Conservation (phyloP, 2,888 invertebrate species). For the Andrena marginata region DNA sequence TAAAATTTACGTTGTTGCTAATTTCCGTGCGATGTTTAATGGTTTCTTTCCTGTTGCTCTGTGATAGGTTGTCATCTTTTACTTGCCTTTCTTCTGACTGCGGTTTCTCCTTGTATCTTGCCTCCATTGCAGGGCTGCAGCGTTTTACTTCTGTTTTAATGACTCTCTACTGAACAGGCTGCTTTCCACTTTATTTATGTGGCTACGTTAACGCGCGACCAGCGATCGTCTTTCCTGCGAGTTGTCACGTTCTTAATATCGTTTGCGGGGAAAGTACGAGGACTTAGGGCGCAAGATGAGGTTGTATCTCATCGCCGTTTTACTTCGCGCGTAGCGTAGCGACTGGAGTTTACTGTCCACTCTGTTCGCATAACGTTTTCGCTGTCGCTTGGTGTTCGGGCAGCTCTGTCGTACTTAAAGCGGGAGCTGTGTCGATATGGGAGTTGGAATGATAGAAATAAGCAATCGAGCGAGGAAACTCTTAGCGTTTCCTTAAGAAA, state of each 20-base stretch:
- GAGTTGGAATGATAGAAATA: neutral
- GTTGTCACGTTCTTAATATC: neutral
- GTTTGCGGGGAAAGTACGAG: neutral
- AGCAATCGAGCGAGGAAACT: neutral
- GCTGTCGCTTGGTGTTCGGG: neutral
- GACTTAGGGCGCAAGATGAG: neutral
- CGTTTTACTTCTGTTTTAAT: neutral
- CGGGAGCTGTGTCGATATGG: neutral
- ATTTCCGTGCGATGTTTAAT: constrained; percentile 35
- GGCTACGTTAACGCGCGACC: neutral
- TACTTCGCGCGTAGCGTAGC: neutral
- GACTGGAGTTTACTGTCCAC: neutral
- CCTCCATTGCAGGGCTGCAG: neutral
- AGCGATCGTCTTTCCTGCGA: neutral
- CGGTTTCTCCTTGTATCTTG: neutral
- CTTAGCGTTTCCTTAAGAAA: neutral
- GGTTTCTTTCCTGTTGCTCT: neutral
- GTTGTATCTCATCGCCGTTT: neutral
- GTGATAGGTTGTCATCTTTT: neutral
- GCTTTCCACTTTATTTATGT: constrained; percentile 16
- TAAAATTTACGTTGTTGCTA: constrained; percentile 53
- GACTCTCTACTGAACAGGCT: constrained; percentile 6
- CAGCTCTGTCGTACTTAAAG: neutral
- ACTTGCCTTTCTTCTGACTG: neutral
- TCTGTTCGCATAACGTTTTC: neutral